phyloP scores from a whole-genome alignment of 2,113 vertebrate genomes.

The Desmodus rotundus region DNA sequence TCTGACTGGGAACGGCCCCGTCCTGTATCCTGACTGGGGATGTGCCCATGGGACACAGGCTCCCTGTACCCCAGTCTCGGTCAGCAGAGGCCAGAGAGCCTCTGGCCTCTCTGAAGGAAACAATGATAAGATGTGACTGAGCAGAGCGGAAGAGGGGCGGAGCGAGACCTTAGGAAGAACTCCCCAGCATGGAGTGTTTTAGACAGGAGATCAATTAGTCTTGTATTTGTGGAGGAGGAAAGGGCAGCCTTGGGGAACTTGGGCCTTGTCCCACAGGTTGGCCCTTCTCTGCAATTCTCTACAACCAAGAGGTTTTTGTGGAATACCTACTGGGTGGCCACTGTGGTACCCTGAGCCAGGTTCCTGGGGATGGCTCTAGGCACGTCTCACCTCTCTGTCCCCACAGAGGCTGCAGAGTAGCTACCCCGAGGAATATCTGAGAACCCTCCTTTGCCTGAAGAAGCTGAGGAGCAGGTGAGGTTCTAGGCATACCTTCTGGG shows the following conservation, averaged over 20 bases:
- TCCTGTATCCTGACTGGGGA: background rate
- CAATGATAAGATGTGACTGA: background rate
- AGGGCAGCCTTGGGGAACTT: background rate
- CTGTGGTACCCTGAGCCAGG: background rate
- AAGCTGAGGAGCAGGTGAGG: conserved; percentile 72
- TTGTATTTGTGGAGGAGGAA: background rate
- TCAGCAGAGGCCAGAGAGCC: background rate
- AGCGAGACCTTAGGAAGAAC: background rate
- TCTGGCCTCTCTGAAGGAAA: background rate
- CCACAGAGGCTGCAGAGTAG: conserved; percentile 80
- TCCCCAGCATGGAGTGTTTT: background rate
- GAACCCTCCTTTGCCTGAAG: conserved; percentile 84
- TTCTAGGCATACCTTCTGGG: background rate
- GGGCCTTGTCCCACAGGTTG: background rate
- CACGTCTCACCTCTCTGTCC: background rate
- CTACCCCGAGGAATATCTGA: conserved; percentile 89
- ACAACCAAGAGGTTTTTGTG: background rate
- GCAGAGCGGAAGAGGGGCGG: background rate
- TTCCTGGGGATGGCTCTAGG: background rate
- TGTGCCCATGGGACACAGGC: background rate
- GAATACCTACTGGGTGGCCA: too few relatives aligned
- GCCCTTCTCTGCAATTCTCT: background rate
- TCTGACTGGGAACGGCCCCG: background rate
- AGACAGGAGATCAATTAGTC: background rate
- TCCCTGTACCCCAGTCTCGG: background rate